These are phyloP conservation scores for Chrysaora quinquecirrha DNA, from an alignment of 30 jellyfish, hydroid and myxozoan species.

Conservation along the genomic window DNA sequence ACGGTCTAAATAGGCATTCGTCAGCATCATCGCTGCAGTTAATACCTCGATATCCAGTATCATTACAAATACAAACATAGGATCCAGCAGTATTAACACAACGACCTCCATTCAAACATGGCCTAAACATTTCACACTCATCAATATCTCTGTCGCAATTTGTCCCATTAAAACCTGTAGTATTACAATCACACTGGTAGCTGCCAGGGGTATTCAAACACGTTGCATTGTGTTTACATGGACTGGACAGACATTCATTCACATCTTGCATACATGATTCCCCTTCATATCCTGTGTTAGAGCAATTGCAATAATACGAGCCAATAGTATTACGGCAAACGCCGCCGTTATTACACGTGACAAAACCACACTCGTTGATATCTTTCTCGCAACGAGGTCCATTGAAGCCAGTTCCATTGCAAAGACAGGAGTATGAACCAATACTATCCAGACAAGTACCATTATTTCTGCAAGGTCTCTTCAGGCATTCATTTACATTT, in stretches of 20 bases:
- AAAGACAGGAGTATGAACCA: conserved; percentile 11
- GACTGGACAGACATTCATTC: conserved; percentile 43
- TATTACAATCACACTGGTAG: neutral
- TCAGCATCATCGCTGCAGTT: conserved; percentile 27
- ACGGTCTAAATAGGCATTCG: conserved; percentile 42
- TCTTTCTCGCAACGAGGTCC: conserved; percentile 54
- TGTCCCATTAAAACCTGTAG: conserved; percentile 7
- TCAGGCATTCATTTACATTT: conserved; percentile 64
- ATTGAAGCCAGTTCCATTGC: conserved; percentile 37
- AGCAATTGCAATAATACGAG: conserved; percentile 62
- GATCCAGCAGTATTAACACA: conserved; percentile 64
- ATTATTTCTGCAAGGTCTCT: conserved; percentile 55
- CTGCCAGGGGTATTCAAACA: conserved; percentile 58
- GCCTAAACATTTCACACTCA: conserved; percentile 30
- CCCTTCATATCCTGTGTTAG: conserved; percentile 67
- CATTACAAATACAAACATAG: conserved; percentile 35
- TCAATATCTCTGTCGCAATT: conserved; percentile 4
- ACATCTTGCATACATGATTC: conserved; percentile 45
- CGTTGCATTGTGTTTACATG: conserved; percentile 39
- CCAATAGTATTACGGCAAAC: conserved; percentile 55
- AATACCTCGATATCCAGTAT: conserved; percentile 41
- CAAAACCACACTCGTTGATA: conserved; percentile 62
- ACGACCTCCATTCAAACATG: conserved; percentile 61
- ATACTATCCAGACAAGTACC: conserved; percentile 24
- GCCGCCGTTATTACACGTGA: conserved; percentile 45